Evolutionary conservation across 2,888 invertebrate genomes (phyloP).

Genomic region (Sturmia bella): DNA sequence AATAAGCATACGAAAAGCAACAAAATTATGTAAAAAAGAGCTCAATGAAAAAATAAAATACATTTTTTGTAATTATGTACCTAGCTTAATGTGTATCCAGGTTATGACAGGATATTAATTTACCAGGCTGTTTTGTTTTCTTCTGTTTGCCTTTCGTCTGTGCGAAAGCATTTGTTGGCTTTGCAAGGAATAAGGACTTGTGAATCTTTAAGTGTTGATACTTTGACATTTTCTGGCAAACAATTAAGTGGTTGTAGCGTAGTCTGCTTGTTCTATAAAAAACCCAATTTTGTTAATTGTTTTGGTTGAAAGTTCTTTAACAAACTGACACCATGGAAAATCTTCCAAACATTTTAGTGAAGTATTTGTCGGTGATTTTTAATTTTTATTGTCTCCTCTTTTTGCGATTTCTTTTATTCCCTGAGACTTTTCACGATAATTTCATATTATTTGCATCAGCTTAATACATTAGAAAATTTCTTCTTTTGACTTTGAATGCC

Average conservation of each 20-base stretch:
- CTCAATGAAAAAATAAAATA: slow-evolving; percentile 29
- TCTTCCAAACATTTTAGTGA: too few species aligned
- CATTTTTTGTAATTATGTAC: slow-evolving; percentile 65
- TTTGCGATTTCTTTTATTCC: too few species aligned
- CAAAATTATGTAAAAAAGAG: slow-evolving; percentile 21
- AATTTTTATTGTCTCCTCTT: too few species aligned
- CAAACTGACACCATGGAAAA: background rate
- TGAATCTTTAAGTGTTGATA: slow-evolving; percentile 24
- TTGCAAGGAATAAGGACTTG: slow-evolving; percentile 8
- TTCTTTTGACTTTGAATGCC: too few species aligned
- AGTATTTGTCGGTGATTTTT: too few species aligned
- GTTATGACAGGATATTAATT: slow-evolving; percentile 69
- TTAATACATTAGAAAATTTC: too few species aligned
- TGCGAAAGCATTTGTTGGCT: slow-evolving; percentile 8
- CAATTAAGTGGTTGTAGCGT: slow-evolving; percentile 66
- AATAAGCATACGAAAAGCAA: slow-evolving; percentile 4
- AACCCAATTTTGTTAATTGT: slow-evolving; percentile 31
- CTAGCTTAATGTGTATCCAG: slow-evolving; percentile 63
- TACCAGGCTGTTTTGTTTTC: slow-evolving; percentile 43
- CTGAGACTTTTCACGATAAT: too few species aligned
- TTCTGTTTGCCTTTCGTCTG: slow-evolving; percentile 2
- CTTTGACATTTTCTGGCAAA: slow-evolving; percentile 57
- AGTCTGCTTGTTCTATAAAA: slow-evolving; percentile 6
- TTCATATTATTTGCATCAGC: too few species aligned
- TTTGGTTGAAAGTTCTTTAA: background rate